phyloP scores from a whole-genome alignment of 2,113 vertebrate genomes.

The Nycticryphes semicollaris region DNA sequence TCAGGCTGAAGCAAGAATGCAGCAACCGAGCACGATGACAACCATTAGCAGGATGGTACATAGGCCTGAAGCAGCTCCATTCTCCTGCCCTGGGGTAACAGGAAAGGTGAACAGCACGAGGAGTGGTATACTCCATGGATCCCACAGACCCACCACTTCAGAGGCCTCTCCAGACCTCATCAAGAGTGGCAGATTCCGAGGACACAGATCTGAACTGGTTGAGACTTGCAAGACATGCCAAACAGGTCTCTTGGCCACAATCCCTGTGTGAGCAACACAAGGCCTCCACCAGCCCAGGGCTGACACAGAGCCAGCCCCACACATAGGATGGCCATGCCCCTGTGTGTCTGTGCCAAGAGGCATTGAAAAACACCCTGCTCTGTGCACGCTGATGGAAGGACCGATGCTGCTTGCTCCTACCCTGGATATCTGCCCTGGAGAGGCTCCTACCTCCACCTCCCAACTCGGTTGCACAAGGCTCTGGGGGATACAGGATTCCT shows the following conservation, averaged over 20 bases:
- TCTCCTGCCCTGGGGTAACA: background rate
- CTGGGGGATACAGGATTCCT: background rate
- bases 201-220: background rate
- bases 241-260: background rate
- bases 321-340: accelerated
- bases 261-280: background rate
- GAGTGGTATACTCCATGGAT: background rate
- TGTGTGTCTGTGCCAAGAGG: background rate
- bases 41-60: background rate
- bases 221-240: background rate
- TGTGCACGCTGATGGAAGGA: accelerated
- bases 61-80: background rate
- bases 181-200: background rate
- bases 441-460: background rate
- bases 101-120: accelerated
- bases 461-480: background rate
- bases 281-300: background rate
- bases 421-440: background rate
- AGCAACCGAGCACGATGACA: background rate
- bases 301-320: background rate
- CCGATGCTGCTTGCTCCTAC: background rate
- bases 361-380: background rate
- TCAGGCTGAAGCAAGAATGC: background rate
- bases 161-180: background rate
- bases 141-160: background rate